Conservation (phyloP, 1,140 invertebrate genomes). For the Drusus annulatus region DNA sequence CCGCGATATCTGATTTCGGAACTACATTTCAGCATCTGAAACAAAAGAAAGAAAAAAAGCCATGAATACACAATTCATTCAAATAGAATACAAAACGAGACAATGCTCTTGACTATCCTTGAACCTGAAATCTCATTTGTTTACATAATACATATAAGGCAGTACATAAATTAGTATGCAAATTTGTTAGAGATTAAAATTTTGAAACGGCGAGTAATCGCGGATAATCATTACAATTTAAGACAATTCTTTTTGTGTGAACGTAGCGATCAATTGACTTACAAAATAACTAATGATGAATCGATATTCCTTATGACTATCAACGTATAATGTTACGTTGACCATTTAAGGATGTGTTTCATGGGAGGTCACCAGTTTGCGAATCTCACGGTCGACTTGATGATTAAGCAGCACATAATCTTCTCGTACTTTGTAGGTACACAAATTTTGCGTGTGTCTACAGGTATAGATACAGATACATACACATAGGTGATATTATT, state of each 20-base stretch:
- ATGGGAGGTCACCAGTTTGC: constrained; percentile 2
- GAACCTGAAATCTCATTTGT: not conserved
- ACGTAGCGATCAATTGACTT: too few species aligned
- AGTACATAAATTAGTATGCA: not conserved
- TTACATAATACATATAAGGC: too few species aligned
- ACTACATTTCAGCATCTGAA: constrained; percentile 42
- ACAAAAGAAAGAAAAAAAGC: constrained; percentile 10
- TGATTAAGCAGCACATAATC: not conserved
- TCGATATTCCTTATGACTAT: too few species aligned
- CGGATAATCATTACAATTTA: too few species aligned
- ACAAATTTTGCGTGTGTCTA: too few species aligned
- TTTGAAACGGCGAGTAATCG: too few species aligned
- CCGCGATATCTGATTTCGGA: constrained; percentile 30
- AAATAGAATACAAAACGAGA: not conserved
- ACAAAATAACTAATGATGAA: too few species aligned
- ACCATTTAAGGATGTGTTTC: constrained; percentile 18
- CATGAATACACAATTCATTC: not conserved
- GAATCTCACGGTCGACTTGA: constrained; percentile 7
- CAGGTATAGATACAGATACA: too few species aligned
- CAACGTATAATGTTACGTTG: not conserved
- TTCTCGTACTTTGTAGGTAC: too few species aligned
- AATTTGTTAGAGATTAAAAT: too few species aligned
- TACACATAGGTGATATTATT: too few species aligned
- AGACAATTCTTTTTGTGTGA: too few species aligned
- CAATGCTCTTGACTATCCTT: not conserved